These are phyloP conservation scores for Leptinotarsa rubiginosa DNA, from an alignment of 2,888 invertebrate genomes.

Conservation along the genomic window DNA sequence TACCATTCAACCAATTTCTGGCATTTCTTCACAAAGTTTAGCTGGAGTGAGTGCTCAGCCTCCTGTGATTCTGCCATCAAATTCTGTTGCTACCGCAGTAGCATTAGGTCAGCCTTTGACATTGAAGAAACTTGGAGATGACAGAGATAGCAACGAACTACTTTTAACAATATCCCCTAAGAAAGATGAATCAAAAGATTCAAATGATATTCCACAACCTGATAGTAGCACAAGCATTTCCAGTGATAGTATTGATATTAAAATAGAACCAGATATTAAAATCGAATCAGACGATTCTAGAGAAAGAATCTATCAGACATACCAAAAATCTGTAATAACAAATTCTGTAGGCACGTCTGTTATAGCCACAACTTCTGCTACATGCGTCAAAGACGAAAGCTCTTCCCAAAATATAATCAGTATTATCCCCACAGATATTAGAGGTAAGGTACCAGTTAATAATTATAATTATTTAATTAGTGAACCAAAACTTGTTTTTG, in stretches of 20 bases:
- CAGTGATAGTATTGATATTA: conserved; percentile 55
- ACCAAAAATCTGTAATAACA: conserved; percentile 53
- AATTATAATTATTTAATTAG: neutral
- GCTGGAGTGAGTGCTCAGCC: conserved; percentile 65
- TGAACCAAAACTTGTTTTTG: conserved; percentile 27
- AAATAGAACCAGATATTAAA: conserved; percentile 56
- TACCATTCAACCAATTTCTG: conserved; percentile 64
- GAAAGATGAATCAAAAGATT: conserved; percentile 50
- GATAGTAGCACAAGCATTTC: conserved; percentile 59
- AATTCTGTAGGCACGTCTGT: conserved; percentile 63
- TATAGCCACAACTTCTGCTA: conserved; percentile 57
- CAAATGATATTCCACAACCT: conserved; percentile 52
- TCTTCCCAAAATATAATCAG: conserved; percentile 56
- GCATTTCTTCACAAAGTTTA: conserved; percentile 64
- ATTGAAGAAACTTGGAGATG: conserved; percentile 64
- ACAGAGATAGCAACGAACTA: conserved; percentile 60
- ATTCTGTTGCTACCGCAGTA: conserved; percentile 62
- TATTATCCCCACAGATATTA: conserved; percentile 55
- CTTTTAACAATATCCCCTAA: conserved; percentile 63
- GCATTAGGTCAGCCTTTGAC: conserved; percentile 63
- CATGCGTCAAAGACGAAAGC: conserved; percentile 50
- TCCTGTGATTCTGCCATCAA: conserved; percentile 64
- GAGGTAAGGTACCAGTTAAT: neutral
- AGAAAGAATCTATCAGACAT: conserved; percentile 54
- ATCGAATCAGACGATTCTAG: conserved; percentile 54